These are phyloP conservation scores for Otus sunia DNA, from an alignment of 2,113 vertebrate species.

Conservation along the genomic window DNA sequence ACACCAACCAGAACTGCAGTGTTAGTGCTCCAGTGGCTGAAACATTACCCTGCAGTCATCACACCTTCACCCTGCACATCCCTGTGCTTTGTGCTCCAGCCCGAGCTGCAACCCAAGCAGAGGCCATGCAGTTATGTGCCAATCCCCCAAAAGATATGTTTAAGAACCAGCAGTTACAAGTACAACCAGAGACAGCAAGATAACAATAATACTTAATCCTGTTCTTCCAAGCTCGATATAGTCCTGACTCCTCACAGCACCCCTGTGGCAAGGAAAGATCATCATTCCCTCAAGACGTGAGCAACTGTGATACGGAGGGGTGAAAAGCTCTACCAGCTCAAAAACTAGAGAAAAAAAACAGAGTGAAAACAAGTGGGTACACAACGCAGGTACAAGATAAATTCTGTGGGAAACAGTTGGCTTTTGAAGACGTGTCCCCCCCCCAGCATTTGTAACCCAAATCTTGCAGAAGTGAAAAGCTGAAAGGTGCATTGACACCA, in stretches of 20 bases:
- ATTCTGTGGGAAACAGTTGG: background rate
- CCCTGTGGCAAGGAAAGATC: background rate
- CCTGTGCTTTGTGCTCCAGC: background rate
- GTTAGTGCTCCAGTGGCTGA: background rate
- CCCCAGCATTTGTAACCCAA: background rate
- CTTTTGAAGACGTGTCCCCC: background rate
- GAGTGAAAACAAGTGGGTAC: background rate
- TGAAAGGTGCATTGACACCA: background rate
- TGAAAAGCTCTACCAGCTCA: background rate
- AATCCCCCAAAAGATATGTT: background rate
- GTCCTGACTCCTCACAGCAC: background rate
- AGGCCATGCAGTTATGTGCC: background rate
- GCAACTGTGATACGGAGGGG: background rate
- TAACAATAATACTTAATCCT: background rate
- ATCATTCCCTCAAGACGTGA: background rate
- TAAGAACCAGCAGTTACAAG: background rate
- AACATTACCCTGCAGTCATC: rapidly evolving
- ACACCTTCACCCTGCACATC: background rate
- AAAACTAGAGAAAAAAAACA: background rate
- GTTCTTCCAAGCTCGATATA: background rate
- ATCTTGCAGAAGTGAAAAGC: background rate
- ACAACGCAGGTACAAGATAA: background rate
- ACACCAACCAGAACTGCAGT: background rate
- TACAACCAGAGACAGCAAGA: background rate
- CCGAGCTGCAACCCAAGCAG: background rate